phyloP scores from a whole-genome alignment of 2,888 invertebrate species.

The Stratiomys singularior region DNA sequence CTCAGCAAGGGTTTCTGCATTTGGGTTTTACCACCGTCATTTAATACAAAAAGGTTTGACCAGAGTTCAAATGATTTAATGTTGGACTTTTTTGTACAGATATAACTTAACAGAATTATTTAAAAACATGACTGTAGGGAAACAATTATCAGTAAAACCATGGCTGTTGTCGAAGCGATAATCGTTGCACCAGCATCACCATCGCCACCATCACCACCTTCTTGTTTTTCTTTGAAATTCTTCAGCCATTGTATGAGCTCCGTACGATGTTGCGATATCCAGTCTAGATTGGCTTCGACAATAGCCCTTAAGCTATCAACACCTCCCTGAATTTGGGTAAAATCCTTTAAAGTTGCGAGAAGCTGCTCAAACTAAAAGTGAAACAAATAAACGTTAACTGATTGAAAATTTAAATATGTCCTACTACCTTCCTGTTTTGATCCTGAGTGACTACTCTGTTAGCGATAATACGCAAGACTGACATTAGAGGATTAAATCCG shows the following conservation, averaged over 20 bases:
- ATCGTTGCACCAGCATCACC: background rate
- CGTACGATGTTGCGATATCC: background rate
- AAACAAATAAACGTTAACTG: too few relatives aligned
- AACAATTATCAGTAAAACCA: background rate
- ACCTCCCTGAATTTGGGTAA: background rate
- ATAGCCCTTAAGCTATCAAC: background rate
- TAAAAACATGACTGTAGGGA: background rate
- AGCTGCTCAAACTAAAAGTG: conserved; percentile 29
- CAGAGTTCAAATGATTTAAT: background rate
- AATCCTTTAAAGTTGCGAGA: background rate
- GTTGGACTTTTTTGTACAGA: background rate
- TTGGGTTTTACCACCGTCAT: too few relatives aligned
- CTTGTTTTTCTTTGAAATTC: background rate
- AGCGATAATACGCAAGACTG: conserved; percentile 9
- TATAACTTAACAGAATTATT: background rate
- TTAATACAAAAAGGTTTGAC: too few relatives aligned
- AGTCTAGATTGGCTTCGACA: conserved; percentile 8
- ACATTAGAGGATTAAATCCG: background rate
- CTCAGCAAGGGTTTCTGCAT: too few relatives aligned
- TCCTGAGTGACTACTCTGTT: conserved; percentile 12
- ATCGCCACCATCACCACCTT: background rate
- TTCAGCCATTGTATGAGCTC: conserved; percentile 8
- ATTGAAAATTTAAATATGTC: too few relatives aligned
- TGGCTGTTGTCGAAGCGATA: background rate
- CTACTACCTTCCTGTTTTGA: conserved; percentile 15